Evolutionary conservation across 2,797 vertebrate genomes (phyloP).

Genomic region (Cyprinella venusta): DNA sequence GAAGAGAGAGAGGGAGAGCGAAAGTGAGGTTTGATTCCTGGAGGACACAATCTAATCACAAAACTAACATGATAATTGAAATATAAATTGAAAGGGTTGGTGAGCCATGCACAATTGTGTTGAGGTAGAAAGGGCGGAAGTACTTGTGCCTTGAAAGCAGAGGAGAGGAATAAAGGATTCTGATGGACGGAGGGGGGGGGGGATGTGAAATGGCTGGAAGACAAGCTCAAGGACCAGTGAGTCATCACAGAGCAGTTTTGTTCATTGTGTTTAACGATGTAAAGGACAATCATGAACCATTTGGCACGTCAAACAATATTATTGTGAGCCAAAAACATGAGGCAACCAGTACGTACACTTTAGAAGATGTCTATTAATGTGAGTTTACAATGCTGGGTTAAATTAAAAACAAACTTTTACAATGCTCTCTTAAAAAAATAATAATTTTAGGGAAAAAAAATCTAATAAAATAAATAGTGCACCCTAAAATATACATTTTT

Average conservation of each 20-base stretch:
- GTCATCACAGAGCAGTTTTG: slow-evolving; percentile 25
- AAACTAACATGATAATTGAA: slow-evolving; percentile 88
- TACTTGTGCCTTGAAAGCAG: slow-evolving; percentile 40
- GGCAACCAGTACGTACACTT: not conserved
- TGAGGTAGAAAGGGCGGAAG: slow-evolving; percentile 65
- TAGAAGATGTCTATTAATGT: not conserved
- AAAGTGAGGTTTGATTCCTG: slow-evolving; percentile 82
- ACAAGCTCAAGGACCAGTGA: slow-evolving; percentile 35
- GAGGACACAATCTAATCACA: slow-evolving; percentile 85
- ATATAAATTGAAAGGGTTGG: slow-evolving; percentile 83
- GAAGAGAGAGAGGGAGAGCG: slow-evolving; percentile 74
- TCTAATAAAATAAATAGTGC: not conserved
- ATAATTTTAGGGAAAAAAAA: too few relatives aligned
- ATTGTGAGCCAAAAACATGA: slow-evolving; percentile 36
- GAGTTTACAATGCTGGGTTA: not conserved
- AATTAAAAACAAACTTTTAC: not conserved
- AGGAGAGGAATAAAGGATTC: slow-evolving; percentile 43
- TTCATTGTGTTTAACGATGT: not conserved
- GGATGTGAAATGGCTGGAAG: slow-evolving; percentile 10
- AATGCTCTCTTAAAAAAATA: not conserved
- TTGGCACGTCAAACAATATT: slow-evolving; percentile 22
- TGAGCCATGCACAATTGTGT: slow-evolving; percentile 72
- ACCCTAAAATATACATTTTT: not conserved
- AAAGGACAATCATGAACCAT: slow-evolving; percentile 23
- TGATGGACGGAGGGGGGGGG: not conserved